Evolutionary conservation across 2,113 vertebrate genomes (phyloP).

Genomic region (Aspiorhynchus laticeps): DNA sequence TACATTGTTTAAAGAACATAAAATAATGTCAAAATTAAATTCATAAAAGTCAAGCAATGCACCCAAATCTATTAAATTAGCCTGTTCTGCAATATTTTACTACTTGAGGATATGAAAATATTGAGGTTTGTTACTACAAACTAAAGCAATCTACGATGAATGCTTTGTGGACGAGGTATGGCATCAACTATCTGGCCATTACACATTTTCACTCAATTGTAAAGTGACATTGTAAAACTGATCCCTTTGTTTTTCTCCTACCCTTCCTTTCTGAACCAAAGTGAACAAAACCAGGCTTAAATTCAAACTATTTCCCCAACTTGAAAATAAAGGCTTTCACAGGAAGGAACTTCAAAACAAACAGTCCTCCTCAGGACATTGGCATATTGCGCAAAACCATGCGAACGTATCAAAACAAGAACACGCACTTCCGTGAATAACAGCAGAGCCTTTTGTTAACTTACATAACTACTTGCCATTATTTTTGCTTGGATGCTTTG

Average conservation of each 20-base stretch:
- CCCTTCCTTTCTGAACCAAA: not conserved
- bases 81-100: not conserved
- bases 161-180: not conserved
- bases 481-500: not conserved
- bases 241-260: not conserved
- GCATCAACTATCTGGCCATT: not conserved
- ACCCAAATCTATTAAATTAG: not conserved
- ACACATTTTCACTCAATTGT: not conserved
- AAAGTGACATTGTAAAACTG: not conserved
- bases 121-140: not conserved
- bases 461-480: not conserved
- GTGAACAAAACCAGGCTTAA: not conserved
- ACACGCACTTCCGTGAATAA: not conserved
- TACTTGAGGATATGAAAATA: not conserved
- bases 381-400: not conserved
- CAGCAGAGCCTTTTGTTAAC: not conserved
- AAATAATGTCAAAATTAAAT: not conserved
- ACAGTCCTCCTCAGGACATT: not conserved
- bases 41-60: not conserved
- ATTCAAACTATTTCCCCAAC: not conserved
- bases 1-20: not conserved
- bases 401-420: not conserved
- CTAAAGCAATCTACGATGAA: not conserved
- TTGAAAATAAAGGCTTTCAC: constrained; percentile 22
- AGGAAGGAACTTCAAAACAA: constrained; percentile 20